Conservation (phyloP, 1,140 invertebrate species). For the Drosophila nannoptera region DNA sequence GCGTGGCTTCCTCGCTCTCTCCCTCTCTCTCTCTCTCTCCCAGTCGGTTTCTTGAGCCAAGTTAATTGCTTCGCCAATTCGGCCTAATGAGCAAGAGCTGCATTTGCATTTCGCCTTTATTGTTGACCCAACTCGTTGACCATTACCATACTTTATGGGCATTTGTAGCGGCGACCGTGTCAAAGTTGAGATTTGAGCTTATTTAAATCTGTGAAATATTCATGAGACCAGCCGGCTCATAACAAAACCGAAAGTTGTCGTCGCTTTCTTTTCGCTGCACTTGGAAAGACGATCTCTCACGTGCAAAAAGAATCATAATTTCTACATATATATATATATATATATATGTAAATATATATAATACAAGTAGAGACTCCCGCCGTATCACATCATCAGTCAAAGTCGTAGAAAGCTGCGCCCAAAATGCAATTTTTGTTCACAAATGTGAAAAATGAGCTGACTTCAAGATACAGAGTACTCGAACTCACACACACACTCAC, state of each 20-base stretch:
- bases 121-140: conserved; percentile 42
- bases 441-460: conserved; percentile 41
- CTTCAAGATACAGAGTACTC: conserved; percentile 31
- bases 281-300: conserved; percentile 26
- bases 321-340: background rate
- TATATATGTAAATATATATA: background rate
- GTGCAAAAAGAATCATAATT: conserved; percentile 42
- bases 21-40: conserved; percentile 2
- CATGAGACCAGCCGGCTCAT: conserved; percentile 31
- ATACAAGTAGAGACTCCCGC: background rate
- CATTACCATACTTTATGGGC: conserved; percentile 47
- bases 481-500: background rate
- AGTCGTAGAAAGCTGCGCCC: conserved; percentile 43
- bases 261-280: conserved; percentile 46
- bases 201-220: conserved; percentile 53
- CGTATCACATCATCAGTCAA: conserved; percentile 32
- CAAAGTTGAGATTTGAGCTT: conserved; percentile 49
- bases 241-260: conserved; percentile 37
- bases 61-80: conserved; percentile 60
- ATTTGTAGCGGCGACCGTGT: conserved; percentile 44
- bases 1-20: conserved; percentile 16
- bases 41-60: conserved; percentile 23
- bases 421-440: conserved; percentile 37
- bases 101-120: conserved; percentile 43
- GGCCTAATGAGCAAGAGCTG: conserved; percentile 53